phyloP scores from a whole-genome alignment of 2,888 invertebrate species.

The Temnothorax ravouxi region DNA sequence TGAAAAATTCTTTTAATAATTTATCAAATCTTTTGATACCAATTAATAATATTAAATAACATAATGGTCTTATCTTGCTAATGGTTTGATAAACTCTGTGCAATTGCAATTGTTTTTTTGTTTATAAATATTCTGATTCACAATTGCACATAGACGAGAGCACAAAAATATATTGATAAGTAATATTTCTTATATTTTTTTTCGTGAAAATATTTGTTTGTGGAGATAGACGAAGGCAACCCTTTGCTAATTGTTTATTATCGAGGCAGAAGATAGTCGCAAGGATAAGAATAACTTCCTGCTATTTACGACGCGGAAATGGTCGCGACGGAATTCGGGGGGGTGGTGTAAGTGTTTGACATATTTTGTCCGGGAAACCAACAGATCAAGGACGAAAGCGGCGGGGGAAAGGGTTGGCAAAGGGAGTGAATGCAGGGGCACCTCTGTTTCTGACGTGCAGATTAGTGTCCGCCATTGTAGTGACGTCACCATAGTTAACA shows the following conservation, averaged over 20 bases:
- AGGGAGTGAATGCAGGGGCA: conserved; percentile 76
- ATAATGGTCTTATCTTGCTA: neutral
- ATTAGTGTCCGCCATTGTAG: conserved; percentile 87
- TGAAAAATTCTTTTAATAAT: neutral
- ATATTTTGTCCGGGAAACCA: conserved; percentile 85
- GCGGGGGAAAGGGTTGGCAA: conserved; percentile 68
- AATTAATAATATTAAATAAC: neutral
- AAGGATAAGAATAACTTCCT: conserved; percentile 27
- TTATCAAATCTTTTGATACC: neutral
- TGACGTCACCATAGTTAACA: conserved; percentile 86
- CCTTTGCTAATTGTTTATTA: conserved; percentile 11
- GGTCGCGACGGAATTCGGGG: conserved; percentile 50
- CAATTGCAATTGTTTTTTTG: neutral
- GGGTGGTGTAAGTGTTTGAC: conserved; percentile 82
- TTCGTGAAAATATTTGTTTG: neutral
- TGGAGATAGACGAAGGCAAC: neutral
- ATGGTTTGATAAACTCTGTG: neutral
- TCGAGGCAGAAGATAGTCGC: neutral
- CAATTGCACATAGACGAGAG: neutral
- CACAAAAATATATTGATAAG: neutral
- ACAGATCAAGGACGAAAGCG: conserved; percentile 83
- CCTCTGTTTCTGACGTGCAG: conserved; percentile 86
- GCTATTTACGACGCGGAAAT: conserved; percentile 59
- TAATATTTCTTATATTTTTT: neutral
- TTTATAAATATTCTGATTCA: neutral